These are phyloP conservation scores for Butorides virescens DNA, from an alignment of 2,113 vertebrate species.

Conservation along the genomic window DNA sequence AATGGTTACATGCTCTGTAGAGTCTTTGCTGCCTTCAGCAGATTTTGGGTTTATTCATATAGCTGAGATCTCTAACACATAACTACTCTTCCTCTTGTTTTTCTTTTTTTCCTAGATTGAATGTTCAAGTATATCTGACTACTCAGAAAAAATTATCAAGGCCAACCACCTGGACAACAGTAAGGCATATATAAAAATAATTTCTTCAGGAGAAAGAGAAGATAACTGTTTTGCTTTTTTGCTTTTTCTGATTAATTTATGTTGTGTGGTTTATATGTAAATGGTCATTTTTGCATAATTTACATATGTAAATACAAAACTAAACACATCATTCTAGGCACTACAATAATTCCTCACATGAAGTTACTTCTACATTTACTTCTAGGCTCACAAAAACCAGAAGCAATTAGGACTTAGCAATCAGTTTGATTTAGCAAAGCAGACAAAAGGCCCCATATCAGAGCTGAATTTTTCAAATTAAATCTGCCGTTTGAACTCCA, in stretches of 20 bases:
- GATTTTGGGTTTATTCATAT: background rate
- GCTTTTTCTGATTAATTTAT: background rate
- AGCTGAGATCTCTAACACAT: background rate
- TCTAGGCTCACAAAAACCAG: background rate
- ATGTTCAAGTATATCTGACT: conserved; percentile 98
- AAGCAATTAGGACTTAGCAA: background rate
- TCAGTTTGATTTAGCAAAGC: background rate
- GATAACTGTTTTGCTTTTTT: background rate
- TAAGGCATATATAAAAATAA: conserved; percentile 72
- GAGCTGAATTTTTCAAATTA: background rate
- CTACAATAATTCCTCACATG: background rate
- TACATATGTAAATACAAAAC: background rate
- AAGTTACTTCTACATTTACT: background rate
- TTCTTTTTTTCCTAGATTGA: conserved; percentile 82
- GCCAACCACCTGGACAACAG: conserved; percentile 95
- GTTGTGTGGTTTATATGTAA: background rate
- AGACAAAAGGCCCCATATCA: background rate
- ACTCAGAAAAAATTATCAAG: conserved; percentile 98
- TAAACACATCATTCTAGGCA: background rate
- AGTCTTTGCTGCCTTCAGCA: background rate
- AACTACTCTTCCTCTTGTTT: conserved; percentile 6
- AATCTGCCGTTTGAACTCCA: background rate
- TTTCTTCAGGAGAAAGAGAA: background rate
- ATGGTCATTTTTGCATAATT: background rate
- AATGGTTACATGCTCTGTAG: background rate